These are phyloP conservation scores for Caenorhabditis angaria DNA, from an alignment of 2,888 invertebrate species.

Conservation along the genomic window DNA sequence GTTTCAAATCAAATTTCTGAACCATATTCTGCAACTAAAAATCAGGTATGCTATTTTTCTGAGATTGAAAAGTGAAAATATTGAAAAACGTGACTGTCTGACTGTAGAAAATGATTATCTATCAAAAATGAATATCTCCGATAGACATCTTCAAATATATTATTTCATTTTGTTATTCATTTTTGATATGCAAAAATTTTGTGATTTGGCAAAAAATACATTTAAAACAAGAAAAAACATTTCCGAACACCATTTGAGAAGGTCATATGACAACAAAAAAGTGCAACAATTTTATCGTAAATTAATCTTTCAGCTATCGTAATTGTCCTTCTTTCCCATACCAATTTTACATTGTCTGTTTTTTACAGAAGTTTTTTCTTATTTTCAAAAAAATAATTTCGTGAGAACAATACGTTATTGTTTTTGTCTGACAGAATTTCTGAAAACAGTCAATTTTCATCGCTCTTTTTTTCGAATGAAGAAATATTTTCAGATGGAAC, in stretches of 20 bases:
- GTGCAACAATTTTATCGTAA: background rate
- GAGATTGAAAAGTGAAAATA: background rate
- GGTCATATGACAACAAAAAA: background rate
- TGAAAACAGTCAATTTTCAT: background rate
- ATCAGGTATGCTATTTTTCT: background rate
- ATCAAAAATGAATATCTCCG: background rate
- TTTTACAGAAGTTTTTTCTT: slow-evolving; percentile 2
- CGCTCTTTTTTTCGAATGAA: background rate
- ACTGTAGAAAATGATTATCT: too few species aligned
- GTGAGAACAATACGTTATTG: background rate
- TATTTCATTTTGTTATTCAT: background rate
- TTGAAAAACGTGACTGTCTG: background rate
- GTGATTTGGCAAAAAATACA: background rate
- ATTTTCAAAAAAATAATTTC: background rate
- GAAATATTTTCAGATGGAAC: slow-evolving; percentile 15
- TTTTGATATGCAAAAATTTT: background rate
- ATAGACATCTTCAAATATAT: background rate
- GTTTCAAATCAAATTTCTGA: background rate
- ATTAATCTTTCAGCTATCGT: slow-evolving; percentile 1
- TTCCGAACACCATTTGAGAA: background rate
- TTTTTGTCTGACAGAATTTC: slow-evolving; percentile 8
- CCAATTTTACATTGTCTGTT: background rate
- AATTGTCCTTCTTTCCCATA: background rate
- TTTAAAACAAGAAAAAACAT: background rate
- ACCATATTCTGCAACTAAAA: background rate